Evolutionary conservation across 2,888 invertebrate genomes (phyloP).

Genomic region (Stenodera caucasica): DNA sequence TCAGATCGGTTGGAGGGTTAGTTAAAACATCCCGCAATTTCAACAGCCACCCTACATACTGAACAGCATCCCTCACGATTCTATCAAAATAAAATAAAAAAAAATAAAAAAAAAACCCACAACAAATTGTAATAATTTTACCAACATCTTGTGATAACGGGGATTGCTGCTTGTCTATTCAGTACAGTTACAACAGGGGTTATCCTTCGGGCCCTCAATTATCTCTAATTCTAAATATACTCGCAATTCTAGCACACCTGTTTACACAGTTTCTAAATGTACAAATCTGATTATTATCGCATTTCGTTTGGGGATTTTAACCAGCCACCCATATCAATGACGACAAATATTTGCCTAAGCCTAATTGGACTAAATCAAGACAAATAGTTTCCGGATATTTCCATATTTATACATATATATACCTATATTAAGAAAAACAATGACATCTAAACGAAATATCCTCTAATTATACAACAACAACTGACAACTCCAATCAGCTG

Average conservation of each 20-base stretch:
- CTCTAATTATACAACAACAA: neutral
- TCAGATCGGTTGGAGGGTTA: conserved; percentile 34
- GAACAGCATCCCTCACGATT: neutral
- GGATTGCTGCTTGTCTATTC: conserved; percentile 6
- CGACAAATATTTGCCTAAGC: conserved; percentile 16
- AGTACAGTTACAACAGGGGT: neutral
- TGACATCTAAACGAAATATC: neutral
- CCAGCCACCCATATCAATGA: conserved; percentile 23
- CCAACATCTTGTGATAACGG: conserved; percentile 5
- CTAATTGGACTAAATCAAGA: conserved; percentile 11
- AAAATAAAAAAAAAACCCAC: neutral
- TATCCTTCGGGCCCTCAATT: conserved; percentile 7
- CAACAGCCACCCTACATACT: conserved; percentile 1
- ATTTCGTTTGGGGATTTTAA: conserved; percentile 23
- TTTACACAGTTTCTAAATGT: conserved; percentile 20
- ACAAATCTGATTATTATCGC: conserved; percentile 23
- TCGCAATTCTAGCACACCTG: conserved; percentile 14
- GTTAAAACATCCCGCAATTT: conserved; percentile 21
- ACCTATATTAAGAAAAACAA: neutral
- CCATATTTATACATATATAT: neutral
- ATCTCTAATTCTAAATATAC: conserved; percentile 5
- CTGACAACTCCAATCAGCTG: neutral
- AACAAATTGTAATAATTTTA: conserved; percentile 2
- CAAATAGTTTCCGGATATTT: neutral
- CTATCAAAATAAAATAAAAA: neutral